Base-by-base conservation (phyloP, 2,888 invertebrate genomes). In the Tetragonisca angustula region DNA sequence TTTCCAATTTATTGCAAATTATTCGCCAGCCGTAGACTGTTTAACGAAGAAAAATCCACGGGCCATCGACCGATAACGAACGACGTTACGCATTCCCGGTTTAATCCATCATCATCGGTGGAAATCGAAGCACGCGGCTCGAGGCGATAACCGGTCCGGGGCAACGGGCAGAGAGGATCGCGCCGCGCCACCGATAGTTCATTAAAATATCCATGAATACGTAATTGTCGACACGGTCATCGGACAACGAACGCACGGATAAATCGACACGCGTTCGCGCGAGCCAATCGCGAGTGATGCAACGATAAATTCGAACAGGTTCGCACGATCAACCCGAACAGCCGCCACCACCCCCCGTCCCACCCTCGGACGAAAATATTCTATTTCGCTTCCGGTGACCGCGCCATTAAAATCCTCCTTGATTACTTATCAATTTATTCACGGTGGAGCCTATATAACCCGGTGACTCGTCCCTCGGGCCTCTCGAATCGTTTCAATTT, bases 131-230 rank as follows among this genome's bases (percentile, higher is more conserved):
- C 50, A 32, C 32, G 32, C 52, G 52, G 74, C 77, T 72, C 56
- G 69, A 61, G 75, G 85, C 78, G 81, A 85, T 85, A 78, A 85
- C 81, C 62, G 56, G 76, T 6, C 36, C 70, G 24, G 43, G 43
- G 70, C 76, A 56, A 61, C n/a, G 69, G 21, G 76, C 43, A 43
- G 56, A n/a, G 50, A 75, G 73, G 70, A 81, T 67, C 67, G 70
- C 56, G 54, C 71, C 77, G 32, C 72, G 75, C 15, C 50, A 73
- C 64, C 81, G 85, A 85, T 85, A 78, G 81, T 85, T 85, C 85
- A 81, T 85, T 85, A 85, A 85, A 85, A 81, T 76, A 85, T 81
- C 78, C 85, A 85, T 85, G 85, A 85, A 85, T 85, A 81, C 68
- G 69, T 85, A 85, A 85, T 85, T 54, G 72, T 43, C 62, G 36